phyloP scores from a whole-genome alignment of 2,797 vertebrate genomes.

The Anguilla pacifica region DNA sequence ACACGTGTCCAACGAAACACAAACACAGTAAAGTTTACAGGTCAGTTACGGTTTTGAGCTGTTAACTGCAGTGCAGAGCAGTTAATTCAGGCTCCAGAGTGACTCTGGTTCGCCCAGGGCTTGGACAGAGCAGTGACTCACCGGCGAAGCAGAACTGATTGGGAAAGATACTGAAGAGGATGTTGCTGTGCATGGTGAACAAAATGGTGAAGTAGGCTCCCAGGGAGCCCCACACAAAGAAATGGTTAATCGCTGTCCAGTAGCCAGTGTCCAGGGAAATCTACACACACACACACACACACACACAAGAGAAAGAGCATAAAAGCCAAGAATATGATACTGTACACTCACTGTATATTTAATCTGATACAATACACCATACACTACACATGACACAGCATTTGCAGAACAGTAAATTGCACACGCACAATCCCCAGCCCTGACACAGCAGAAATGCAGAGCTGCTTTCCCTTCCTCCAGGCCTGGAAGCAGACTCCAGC shows the following conservation, averaged over 20 bases:
- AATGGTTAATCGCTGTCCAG: slow-evolving; percentile 93
- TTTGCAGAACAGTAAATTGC: not conserved
- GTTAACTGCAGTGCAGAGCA: not conserved
- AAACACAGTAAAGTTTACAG: not conserved
- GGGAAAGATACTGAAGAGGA: slow-evolving; percentile 88
- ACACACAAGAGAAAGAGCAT: slow-evolving; percentile 15
- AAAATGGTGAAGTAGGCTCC: slow-evolving; percentile 87
- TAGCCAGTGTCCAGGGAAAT: slow-evolving; percentile 90
- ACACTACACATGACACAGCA: not conserved
- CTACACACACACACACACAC: slow-evolving; percentile 60
- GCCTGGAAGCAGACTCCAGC: not conserved
- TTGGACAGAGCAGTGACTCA: slow-evolving; percentile 61
- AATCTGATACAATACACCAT: not conserved
- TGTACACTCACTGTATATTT: not conserved
- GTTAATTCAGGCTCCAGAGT: not conserved
- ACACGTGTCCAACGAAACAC: too few relatives aligned
- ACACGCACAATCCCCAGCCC: slow-evolving; percentile 7
- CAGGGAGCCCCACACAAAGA: slow-evolving; percentile 93
- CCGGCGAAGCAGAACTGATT: slow-evolving; percentile 93
- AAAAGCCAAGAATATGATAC: not conserved
- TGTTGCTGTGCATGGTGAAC: slow-evolving; percentile 86
- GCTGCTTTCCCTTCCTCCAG: not conserved
- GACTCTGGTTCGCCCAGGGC: not conserved
- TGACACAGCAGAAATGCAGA: not conserved
- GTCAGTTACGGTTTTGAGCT: not conserved